Evolutionary conservation across 2,797 vertebrate genomes (phyloP).

Genomic region (Centroberyx gerrardi): DNA sequence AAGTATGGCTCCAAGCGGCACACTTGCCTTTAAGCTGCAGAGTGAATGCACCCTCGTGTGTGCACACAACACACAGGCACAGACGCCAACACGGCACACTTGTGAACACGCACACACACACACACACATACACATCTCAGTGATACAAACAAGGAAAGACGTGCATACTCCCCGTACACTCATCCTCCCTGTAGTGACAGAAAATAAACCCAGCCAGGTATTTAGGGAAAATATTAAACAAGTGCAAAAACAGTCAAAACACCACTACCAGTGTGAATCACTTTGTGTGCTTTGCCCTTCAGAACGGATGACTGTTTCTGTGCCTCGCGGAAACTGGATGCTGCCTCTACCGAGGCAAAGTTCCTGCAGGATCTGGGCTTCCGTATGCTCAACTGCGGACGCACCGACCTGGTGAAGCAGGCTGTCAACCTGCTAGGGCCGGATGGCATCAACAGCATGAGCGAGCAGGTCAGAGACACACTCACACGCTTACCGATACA

Average conservation of each 20-base stretch:
- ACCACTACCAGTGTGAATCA: constrained; percentile 30
- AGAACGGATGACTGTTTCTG: constrained; percentile 99
- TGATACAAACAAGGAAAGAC: neutral
- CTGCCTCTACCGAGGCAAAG: constrained; percentile 95
- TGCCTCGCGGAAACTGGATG: constrained; percentile 95
- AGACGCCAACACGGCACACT: neutral
- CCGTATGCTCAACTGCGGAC: constrained; percentile 98
- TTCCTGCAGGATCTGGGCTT: constrained; percentile 98
- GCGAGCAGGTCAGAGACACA: constrained; percentile 91
- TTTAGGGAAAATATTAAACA: constrained; percentile 24
- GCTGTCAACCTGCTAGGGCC: constrained; percentile 95
- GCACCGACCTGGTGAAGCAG: constrained; percentile 97
- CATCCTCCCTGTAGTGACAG: constrained; percentile 1
- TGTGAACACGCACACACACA: constrained; percentile 7
- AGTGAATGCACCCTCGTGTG: constrained; percentile 25
- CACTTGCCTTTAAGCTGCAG: constrained; percentile 6
- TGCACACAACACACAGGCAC: neutral
- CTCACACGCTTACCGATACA: constrained; percentile 57
- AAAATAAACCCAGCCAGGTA: constrained; percentile 17
- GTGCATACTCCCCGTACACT: neutral
- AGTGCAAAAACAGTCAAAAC: constrained; percentile 26
- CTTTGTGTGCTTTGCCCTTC: constrained; percentile 61
- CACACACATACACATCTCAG: constrained; percentile 2
- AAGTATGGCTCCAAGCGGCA: constrained; percentile 85
- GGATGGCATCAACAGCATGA: constrained; percentile 97